phyloP scores from a whole-genome alignment of 2,888 invertebrate genomes.

The Dermolepida albohirtum region DNA sequence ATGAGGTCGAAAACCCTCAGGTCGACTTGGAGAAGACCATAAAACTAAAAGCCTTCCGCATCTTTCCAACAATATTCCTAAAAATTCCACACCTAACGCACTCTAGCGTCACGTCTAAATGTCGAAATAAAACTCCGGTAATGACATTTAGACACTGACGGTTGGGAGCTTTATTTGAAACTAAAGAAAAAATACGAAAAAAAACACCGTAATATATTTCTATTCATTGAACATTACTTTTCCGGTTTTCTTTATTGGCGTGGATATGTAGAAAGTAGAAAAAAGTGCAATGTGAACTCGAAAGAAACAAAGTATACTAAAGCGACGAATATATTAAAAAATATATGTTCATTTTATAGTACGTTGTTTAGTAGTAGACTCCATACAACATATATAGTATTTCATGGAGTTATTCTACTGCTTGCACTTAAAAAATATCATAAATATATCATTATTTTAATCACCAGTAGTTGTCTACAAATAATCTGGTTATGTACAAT shows the following conservation, averaged over 20 bases:
- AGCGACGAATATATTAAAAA: too few species aligned
- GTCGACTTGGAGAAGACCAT: constrained; percentile 28
- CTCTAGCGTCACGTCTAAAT: constrained; percentile 28
- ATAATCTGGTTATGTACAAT: too few species aligned
- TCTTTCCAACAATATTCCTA: constrained; percentile 1
- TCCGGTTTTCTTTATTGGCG: constrained; percentile 10
- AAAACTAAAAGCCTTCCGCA: constrained; percentile 39
- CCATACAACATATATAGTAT: too few species aligned
- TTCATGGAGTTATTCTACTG: too few species aligned
- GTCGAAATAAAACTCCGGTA: constrained; percentile 34
- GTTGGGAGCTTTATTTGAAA: constrained; percentile 19
- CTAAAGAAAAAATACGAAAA: background rate
- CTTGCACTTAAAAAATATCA: too few species aligned
- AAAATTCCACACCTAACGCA: constrained; percentile 27
- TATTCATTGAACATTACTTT: constrained; percentile 23
- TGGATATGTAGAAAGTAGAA: constrained; percentile 9
- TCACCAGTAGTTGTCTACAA: too few species aligned
- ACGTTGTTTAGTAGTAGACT: too few species aligned
- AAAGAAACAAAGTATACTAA: too few species aligned
- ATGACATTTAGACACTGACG: constrained; percentile 33
- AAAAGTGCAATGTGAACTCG: background rate
- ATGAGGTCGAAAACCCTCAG: constrained; percentile 13
- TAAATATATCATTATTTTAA: too few species aligned
- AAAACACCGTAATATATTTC: constrained; percentile 27
- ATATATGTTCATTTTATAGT: too few species aligned